Evolutionary conservation across 2,888 invertebrate species (phyloP).

Genomic region (Lasioglossum lativentre): DNA sequence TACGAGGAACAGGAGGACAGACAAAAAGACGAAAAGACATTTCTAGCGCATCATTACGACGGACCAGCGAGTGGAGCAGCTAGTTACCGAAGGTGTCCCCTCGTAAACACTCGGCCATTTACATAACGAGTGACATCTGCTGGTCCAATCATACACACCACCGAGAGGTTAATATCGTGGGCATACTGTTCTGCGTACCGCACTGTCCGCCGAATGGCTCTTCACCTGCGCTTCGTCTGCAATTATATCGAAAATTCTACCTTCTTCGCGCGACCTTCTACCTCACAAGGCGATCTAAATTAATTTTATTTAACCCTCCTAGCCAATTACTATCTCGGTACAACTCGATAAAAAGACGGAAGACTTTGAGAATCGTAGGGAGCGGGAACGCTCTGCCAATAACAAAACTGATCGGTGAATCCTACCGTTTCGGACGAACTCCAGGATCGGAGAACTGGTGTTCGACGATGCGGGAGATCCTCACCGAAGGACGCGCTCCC

Average conservation of each 20-base stretch:
- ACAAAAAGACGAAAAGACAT: slow-evolving; percentile 62
- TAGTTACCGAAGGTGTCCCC: slow-evolving; percentile 80
- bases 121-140: slow-evolving; percentile 84
- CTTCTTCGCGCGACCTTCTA: neutral
- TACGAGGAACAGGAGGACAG: slow-evolving; percentile 38
- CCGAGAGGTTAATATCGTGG: slow-evolving; percentile 68
- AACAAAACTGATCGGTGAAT: neutral
- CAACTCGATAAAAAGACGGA: neutral
- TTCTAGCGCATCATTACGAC: slow-evolving; percentile 72
- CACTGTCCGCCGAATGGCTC: slow-evolving; percentile 51
- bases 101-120: slow-evolving; percentile 82
- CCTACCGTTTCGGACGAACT: neutral
- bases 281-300: neutral
- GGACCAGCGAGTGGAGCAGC: slow-evolving; percentile 69
- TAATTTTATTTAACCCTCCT: neutral
- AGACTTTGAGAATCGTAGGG: neutral
- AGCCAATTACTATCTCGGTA: neutral
- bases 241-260: neutral
- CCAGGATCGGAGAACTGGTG: neutral
- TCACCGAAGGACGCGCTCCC: slow-evolving; percentile 29
- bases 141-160: slow-evolving; percentile 79
- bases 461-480: slow-evolving; percentile 20
- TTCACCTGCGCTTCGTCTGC: slow-evolving; percentile 38
- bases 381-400: neutral
- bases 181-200: slow-evolving; percentile 61